A percentile compares a stretch with the other conserved stretches of the same genome.
These are phyloP conservation scores for Alviniconcha strummeri DNA, from an alignment of 2,888 invertebrate species.

Conservation along the genomic window DNA sequence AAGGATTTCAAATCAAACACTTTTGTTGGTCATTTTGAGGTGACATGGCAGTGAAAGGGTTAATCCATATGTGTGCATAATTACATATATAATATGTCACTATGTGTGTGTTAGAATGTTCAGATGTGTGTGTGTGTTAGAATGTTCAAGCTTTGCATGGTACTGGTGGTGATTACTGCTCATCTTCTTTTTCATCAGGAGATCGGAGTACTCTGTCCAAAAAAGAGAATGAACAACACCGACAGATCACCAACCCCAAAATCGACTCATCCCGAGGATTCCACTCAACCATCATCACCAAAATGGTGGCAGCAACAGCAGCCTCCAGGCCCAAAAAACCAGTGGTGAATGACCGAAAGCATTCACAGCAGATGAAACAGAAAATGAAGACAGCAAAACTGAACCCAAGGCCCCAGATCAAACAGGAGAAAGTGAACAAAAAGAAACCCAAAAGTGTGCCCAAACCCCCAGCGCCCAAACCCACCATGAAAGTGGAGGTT, in stretches of 20 bases:
- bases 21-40: too few species aligned
- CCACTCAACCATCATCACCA: not conserved
- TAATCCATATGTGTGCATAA: not conserved
- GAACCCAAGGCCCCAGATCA: not conserved
- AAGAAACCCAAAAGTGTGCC: slow-evolving; percentile 17
- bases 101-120: not conserved
- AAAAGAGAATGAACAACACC: slow-evolving; percentile 1
- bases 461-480: not conserved
- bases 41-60: too few species aligned
- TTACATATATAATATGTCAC: not conserved
- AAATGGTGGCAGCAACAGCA: not conserved
- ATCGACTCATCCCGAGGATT: slow-evolving; percentile 13
- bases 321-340: slow-evolving; percentile 5
- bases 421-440: not conserved
- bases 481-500: not conserved
- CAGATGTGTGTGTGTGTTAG: not conserved
- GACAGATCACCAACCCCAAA: not conserved
- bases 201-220: slow-evolving; percentile 1
- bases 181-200: not conserved
- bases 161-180: not conserved
- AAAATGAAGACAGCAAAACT: not conserved
- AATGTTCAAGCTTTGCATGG: not conserved
- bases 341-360: not conserved
- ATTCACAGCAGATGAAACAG: not conserved
- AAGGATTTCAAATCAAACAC: not conserved